Evolutionary conservation across 1,140 invertebrate species (phyloP).

Genomic region (Atta texana): DNA sequence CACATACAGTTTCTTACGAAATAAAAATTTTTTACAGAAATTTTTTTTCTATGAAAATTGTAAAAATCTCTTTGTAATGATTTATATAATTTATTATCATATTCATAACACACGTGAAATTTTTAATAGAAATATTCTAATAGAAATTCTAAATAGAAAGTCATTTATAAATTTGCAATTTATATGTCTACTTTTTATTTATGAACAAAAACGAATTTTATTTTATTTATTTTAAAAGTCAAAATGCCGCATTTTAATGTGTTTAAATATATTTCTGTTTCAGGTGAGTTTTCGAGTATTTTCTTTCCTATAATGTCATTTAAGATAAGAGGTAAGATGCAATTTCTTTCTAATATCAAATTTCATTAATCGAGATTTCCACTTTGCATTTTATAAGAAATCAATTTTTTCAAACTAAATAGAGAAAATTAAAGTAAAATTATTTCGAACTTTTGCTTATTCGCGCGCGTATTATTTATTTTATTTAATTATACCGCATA

Average conservation of each 20-base stretch:
- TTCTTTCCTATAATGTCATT: neutral
- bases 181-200: neutral
- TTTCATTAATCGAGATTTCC: neutral
- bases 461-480: neutral
- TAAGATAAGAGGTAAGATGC: neutral
- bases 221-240: neutral
- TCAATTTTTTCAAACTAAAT: neutral
- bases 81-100: neutral
- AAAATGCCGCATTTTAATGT: neutral
- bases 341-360: conserved; percentile 2
- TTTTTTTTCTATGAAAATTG: neutral
- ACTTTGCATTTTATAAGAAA: neutral
- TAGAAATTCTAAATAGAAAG: neutral
- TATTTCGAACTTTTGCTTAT: neutral
- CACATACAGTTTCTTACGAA: too few relatives aligned
- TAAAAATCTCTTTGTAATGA: neutral
- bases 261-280: conserved; percentile 39
- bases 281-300: conserved; percentile 10
- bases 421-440: neutral
- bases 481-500: neutral
- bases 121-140: neutral
- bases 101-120: too few relatives aligned
- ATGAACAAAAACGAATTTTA: neutral
- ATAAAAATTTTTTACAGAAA: neutral
- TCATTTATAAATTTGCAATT: conserved; percentile 15